phyloP scores from a whole-genome alignment of 1,140 invertebrate species.

The Calephelis nemesis region DNA sequence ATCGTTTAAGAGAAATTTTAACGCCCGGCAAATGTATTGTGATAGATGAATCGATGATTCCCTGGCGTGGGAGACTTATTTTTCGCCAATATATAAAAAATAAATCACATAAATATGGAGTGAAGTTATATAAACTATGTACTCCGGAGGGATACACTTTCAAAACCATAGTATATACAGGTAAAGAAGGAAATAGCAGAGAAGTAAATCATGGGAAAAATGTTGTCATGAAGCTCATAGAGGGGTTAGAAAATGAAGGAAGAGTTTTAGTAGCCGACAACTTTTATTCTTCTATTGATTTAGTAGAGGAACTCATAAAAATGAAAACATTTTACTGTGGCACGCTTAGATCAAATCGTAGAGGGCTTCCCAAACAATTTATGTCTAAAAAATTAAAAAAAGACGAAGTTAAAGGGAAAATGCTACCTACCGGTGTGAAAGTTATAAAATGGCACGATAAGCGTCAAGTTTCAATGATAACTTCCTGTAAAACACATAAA shows the following conservation, averaged over 20 bases:
- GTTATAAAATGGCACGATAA: conserved; percentile 30
- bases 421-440: conserved; percentile 25
- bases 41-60: conserved; percentile 64
- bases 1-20: background rate
- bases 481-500: conserved; percentile 10
- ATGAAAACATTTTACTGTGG: conserved; percentile 26
- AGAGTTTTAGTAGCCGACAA: conserved; percentile 29
- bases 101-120: conserved; percentile 64
- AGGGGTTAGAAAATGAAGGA: conserved; percentile 19
- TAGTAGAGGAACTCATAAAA: conserved; percentile 27
- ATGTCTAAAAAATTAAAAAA: conserved; percentile 13
- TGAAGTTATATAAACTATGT: conserved; percentile 65
- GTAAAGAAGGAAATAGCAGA: conserved; percentile 25
- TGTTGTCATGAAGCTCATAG: conserved; percentile 13
- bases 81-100: conserved; percentile 61
- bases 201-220: conserved; percentile 29
- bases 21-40: conserved; percentile 36
- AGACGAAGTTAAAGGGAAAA: conserved; percentile 25
- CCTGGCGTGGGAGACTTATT: conserved; percentile 56
- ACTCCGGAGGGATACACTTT: conserved; percentile 53
- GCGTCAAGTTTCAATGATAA: conserved; percentile 27
- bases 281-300: conserved; percentile 27
- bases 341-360: conserved; percentile 7
- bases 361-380: background rate
- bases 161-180: conserved; percentile 32